Evolutionary conservation across 2,888 invertebrate species (phyloP).

Genomic region (Alviniconcha strummeri): DNA sequence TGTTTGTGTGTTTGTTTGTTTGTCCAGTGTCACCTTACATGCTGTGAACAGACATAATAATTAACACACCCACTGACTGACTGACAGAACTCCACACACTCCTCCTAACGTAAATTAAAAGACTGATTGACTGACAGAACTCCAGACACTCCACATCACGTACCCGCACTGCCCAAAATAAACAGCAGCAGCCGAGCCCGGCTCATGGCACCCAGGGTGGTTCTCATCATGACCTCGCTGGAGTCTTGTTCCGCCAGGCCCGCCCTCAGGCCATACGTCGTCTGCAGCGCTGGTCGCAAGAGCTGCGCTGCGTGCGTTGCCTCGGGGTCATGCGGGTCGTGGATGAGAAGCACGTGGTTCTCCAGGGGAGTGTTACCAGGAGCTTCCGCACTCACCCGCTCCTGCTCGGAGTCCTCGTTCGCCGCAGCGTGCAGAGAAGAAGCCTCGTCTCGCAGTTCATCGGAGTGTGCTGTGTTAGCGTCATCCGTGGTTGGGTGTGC

Average conservation of each 20-base stretch:
- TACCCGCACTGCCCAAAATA: not conserved
- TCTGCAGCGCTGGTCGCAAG: not conserved
- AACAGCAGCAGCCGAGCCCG: not conserved
- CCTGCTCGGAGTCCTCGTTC: not conserved
- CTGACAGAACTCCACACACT: too few relatives aligned
- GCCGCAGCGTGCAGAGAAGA: not conserved
- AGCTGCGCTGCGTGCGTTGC: not conserved
- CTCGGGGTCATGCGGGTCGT: not conserved
- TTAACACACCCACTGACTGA: too few relatives aligned
- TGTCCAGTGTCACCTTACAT: too few relatives aligned
- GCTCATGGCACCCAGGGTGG: not conserved
- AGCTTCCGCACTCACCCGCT: not conserved
- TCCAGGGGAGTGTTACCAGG: not conserved
- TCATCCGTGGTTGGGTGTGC: too few relatives aligned
- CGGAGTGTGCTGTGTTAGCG: not conserved
- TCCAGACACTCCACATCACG: too few relatives aligned
- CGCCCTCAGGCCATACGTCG: not conserved
- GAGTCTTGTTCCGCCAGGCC: not conserved
- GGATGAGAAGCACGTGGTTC: conserved; percentile 1
- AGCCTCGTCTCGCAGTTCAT: not conserved
- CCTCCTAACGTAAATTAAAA: too few relatives aligned
- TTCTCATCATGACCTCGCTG: not conserved
- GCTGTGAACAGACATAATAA: too few relatives aligned
- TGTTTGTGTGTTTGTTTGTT: too few relatives aligned
- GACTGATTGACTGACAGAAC: too few relatives aligned